A percentile compares a stretch with the other conserved stretches of the same genome.
phyloP scores from a whole-genome alignment of 1,140 invertebrate genomes.

The fruit fly (Drosophila melanogaster) region DNA sequence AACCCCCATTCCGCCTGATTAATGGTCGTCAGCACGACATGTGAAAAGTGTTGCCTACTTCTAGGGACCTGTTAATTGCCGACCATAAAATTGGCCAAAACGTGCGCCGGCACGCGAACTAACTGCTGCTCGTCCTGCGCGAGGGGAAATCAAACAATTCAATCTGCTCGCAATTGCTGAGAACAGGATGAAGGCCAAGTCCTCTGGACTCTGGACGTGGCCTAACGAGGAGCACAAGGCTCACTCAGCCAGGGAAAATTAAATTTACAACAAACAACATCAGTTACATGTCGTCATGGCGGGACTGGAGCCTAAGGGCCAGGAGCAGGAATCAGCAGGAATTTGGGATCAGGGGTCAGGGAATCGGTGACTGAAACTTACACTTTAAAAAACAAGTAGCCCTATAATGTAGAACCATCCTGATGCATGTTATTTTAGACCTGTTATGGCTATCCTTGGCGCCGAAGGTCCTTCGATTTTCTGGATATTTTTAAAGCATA shows the following conservation, averaged over 20 bases:
- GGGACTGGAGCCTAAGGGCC: constrained; percentile 1
- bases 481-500: not conserved
- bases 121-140: not conserved
- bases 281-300: constrained; percentile 57
- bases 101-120: constrained; percentile 51
- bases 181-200: constrained; percentile 30
- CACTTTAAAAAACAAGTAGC: not conserved
- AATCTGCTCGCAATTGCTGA: constrained; percentile 43
- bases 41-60: constrained; percentile 75
- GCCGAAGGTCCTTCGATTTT: not conserved
- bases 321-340: not conserved
- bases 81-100: constrained; percentile 66
- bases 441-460: too few species aligned
- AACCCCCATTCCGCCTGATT: constrained; percentile 60
- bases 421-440: too few species aligned
- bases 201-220: constrained; percentile 3
- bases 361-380: not conserved
- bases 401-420: not conserved
- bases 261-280: constrained; percentile 77
- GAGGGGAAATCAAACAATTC: constrained; percentile 55
- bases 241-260: constrained; percentile 60
- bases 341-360: too few species aligned
- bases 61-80: constrained; percentile 66
- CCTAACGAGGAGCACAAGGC: constrained; percentile 23
- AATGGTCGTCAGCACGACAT: constrained; percentile 66